Evolutionary conservation across 2,888 invertebrate species (phyloP).

Genomic region (Bombylius discolor): DNA sequence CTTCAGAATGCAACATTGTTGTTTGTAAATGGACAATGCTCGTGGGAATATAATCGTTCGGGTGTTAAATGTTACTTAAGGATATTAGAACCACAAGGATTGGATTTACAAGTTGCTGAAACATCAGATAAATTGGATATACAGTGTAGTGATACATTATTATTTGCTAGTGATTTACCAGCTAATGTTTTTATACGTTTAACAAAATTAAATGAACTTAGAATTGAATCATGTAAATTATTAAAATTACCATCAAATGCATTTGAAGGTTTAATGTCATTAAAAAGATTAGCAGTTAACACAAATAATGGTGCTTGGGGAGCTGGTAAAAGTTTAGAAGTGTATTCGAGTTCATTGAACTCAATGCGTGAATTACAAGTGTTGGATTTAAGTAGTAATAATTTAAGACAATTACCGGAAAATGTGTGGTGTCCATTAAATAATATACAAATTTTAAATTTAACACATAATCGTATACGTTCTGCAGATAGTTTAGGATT

Average conservation of each 20-base stretch:
- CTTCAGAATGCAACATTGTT: background rate
- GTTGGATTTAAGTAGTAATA: slow-evolving; percentile 71
- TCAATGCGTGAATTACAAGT: slow-evolving; percentile 68
- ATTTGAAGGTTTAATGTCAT: slow-evolving; percentile 65
- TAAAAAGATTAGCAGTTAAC: slow-evolving; percentile 64
- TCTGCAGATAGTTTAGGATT: slow-evolving; percentile 67
- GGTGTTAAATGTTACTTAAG: slow-evolving; percentile 34
- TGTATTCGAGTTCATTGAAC: slow-evolving; percentile 56
- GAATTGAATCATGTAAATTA: slow-evolving; percentile 67
- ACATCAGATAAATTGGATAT: slow-evolving; percentile 59
- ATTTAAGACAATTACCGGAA: slow-evolving; percentile 66
- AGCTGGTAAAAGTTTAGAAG: slow-evolving; percentile 58
- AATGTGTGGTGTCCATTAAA: slow-evolving; percentile 66
- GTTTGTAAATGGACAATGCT: slow-evolving; percentile 24
- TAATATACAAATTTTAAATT: slow-evolving; percentile 68
- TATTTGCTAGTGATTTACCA: slow-evolving; percentile 62
- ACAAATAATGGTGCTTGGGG: slow-evolving; percentile 74
- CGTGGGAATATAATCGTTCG: slow-evolving; percentile 35
- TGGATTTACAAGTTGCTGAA: slow-evolving; percentile 44
- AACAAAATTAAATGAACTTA: slow-evolving; percentile 59
- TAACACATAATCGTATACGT: slow-evolving; percentile 71
- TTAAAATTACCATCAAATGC: slow-evolving; percentile 60
- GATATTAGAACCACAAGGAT: slow-evolving; percentile 25
- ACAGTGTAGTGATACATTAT: slow-evolving; percentile 62
- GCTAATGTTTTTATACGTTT: slow-evolving; percentile 59